phyloP scores from a whole-genome alignment of 2,113 vertebrate species.

The Lichenostomus cassidix region DNA sequence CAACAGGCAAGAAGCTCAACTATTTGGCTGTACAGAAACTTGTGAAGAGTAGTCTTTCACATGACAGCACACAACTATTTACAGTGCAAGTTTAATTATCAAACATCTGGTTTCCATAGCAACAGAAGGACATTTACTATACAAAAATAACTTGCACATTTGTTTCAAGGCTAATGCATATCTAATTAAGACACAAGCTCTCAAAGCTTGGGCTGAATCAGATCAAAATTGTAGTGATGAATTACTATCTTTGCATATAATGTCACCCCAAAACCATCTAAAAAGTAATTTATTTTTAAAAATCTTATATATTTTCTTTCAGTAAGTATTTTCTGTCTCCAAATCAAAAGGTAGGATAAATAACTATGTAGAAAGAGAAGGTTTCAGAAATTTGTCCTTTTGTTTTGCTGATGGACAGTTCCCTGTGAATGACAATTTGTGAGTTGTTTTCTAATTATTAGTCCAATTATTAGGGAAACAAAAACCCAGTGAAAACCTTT shows the following conservation, averaged over 20 bases:
- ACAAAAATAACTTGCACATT: constrained; percentile 33
- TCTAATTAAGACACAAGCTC: neutral
- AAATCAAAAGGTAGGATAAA: neutral
- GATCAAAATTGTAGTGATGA: neutral
- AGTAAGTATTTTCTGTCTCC: neutral
- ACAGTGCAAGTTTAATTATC: neutral
- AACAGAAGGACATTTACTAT: neutral
- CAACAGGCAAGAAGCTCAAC: neutral
- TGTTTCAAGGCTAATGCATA: neutral
- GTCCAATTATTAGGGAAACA: neutral
- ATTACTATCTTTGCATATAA: neutral
- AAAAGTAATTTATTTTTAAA: neutral
- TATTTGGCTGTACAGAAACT: neutral
- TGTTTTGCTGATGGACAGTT: neutral
- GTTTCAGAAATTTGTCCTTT: neutral
- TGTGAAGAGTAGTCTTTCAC: neutral
- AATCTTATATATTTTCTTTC: neutral
- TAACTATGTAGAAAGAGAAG: neutral
- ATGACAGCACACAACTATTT: neutral
- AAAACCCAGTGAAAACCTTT: neutral
- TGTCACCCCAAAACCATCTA: neutral
- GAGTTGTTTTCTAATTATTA: neutral
- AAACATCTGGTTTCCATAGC: constrained; percentile 53
- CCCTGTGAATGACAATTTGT: neutral
- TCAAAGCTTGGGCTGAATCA: neutral